Evolutionary conservation across 1,140 invertebrate genomes (phyloP).

Genomic region (Drosophila sulfurigaster): DNA sequence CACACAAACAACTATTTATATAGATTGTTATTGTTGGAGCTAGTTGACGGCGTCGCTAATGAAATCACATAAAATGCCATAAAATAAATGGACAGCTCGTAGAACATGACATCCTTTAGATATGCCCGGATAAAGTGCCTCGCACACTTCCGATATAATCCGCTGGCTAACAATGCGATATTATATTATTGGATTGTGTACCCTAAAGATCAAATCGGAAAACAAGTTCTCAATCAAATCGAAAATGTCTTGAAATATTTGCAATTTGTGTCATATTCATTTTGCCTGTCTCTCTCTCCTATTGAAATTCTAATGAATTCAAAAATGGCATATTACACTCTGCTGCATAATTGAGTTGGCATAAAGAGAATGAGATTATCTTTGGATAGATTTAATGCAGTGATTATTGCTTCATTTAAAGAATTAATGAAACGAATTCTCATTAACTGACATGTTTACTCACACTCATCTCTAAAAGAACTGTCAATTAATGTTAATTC

Average conservation of each 20-base stretch:
- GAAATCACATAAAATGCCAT: slow-evolving; percentile 71
- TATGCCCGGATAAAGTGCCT: slow-evolving; percentile 50
- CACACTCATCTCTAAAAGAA: too few species aligned
- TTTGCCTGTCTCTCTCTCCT: slow-evolving; percentile 42
- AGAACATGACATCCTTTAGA: slow-evolving; percentile 75
- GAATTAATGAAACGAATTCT: neutral
- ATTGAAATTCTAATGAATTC: slow-evolving; percentile 49
- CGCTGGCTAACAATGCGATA: slow-evolving; percentile 4
- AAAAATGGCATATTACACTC: slow-evolving; percentile 56
- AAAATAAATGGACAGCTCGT: slow-evolving; percentile 63
- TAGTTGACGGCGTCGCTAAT: slow-evolving; percentile 60
- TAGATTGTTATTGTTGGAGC: slow-evolving; percentile 36
- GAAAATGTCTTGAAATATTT: slow-evolving; percentile 53
- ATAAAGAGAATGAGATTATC: neutral
- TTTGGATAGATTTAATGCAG: neutral
- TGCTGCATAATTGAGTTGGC: slow-evolving; percentile 17
- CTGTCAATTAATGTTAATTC: too few species aligned
- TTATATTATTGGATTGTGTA: neutral
- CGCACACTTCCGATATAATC: slow-evolving; percentile 66
- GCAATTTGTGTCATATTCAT: slow-evolving; percentile 64
- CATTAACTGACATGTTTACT: neutral
- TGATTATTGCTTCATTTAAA: neutral
- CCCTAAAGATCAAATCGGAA: slow-evolving; percentile 28
- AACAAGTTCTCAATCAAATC: slow-evolving; percentile 78
- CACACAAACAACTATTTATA: slow-evolving; percentile 14